phyloP scores from a whole-genome alignment of 2,113 vertebrate genomes.

The Rhineura floridana region DNA sequence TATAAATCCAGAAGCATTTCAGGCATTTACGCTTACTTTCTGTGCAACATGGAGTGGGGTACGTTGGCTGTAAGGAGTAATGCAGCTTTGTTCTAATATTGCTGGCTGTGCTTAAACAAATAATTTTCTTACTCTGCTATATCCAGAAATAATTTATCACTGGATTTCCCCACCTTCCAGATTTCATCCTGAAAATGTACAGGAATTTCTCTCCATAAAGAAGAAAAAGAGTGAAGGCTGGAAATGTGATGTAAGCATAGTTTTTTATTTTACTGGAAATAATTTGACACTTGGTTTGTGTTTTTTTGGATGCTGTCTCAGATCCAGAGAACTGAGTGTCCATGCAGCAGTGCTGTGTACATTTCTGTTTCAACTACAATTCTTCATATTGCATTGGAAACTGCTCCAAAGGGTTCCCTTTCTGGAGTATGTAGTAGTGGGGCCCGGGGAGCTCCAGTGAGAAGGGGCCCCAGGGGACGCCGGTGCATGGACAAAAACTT shows the following conservation, averaged over 20 bases:
- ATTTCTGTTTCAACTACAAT: neutral
- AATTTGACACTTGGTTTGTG: neutral
- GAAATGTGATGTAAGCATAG: slow-evolving; percentile 92
- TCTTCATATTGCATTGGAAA: neutral
- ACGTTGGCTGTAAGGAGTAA: neutral
- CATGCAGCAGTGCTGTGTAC: neutral
- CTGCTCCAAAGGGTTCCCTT: neutral
- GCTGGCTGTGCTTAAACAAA: neutral
- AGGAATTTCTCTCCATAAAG: slow-evolving; percentile 91
- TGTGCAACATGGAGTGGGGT: neutral
- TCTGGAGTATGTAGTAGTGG: neutral
- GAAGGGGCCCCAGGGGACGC: neutral
- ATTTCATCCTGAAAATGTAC: slow-evolving; percentile 94
- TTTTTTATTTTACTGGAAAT: slow-evolving; percentile 43
- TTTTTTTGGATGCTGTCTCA: neutral
- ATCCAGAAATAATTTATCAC: neutral
- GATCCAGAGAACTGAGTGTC: neutral
- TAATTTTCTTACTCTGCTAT: neutral
- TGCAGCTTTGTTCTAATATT: neutral
- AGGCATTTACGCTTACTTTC: neutral
- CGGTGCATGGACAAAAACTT: neutral
- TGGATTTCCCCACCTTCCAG: slow-evolving; percentile 69
- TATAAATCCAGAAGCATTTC: neutral
- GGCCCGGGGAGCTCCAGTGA: neutral
- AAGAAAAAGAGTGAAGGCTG: slow-evolving; percentile 95